These are phyloP conservation scores for Sympetrum striolatum DNA, from an alignment of 2,888 invertebrate genomes.

Conservation along the genomic window DNA sequence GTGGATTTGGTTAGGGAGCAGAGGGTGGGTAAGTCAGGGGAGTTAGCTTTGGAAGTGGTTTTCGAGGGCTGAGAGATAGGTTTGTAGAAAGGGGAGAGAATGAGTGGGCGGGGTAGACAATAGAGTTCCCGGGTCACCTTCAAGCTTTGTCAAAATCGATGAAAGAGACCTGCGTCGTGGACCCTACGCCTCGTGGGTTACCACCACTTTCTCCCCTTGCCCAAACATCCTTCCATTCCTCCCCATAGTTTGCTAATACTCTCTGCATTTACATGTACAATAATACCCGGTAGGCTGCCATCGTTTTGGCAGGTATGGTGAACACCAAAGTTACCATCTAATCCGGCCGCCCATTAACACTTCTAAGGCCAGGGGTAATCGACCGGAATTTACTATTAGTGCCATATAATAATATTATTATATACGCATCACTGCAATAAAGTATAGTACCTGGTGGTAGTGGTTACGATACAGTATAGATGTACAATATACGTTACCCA, in stretches of 20 bases:
- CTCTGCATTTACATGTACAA: not conserved
- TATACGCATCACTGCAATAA: too few relatives aligned
- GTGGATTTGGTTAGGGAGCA: not conserved
- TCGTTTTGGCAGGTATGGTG: too few relatives aligned
- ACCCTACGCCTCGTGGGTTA: not conserved
- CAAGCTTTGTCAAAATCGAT: constrained; percentile 34
- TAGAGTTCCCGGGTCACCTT: constrained; percentile 19
- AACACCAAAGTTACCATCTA: too few relatives aligned
- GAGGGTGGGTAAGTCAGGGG: not conserved
- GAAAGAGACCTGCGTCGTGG: not conserved
- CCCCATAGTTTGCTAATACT: not conserved
- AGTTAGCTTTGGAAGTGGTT: not conserved
- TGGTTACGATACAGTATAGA: too few relatives aligned
- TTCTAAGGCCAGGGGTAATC: too few relatives aligned
- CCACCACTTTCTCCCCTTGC: not conserved
- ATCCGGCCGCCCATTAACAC: too few relatives aligned
- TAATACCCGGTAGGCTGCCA: too few relatives aligned
- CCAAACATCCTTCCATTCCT: not conserved
- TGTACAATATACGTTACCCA: too few relatives aligned
- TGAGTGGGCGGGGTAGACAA: not conserved
- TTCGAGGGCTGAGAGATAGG: not conserved
- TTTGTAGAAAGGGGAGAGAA: not conserved
- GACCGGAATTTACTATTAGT: too few relatives aligned
- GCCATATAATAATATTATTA: too few relatives aligned
- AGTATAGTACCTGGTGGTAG: too few relatives aligned